Evolutionary conservation across 2,888 invertebrate species (phyloP), one percentile per base, ranked within the genome.

Genomic region (Oligia latruncula): DNA sequence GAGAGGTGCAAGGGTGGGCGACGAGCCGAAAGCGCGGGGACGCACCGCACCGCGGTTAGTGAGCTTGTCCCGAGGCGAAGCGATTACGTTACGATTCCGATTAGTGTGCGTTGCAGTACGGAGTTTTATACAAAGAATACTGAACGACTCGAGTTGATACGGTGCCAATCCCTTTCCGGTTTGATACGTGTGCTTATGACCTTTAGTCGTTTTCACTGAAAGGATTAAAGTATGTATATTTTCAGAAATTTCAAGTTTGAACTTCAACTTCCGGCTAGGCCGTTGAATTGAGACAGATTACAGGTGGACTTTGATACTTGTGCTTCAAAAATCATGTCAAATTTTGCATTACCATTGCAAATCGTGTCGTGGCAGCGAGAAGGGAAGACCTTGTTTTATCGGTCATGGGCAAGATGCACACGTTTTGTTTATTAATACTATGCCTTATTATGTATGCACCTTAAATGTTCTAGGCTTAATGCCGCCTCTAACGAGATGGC

Each of bases 321-420:
- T 23, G 23, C 23, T 20, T 35, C 9, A 65, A 79, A 64, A 17
- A 1, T 4, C 11, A 65, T n/a, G 9, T 46, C 1, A n/a, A 64
- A 64, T n/a, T 5, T 35, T n/a, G 43, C n/a, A 55, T 46, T 65
- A 55, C 13, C 55, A 35, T 66, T 80, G 35, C 52, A 77, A 55
- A 80, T 55, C 35, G 35, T 58, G n/a, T n/a, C 6, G 20, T 52
- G n/a, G n/a, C 6, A 58, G 49, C 65, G n/a, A 76, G 80, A 83
- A 64, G 11, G 58, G 76, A 65, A 67, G 49, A 20, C 43, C 58
- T 60, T 49, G 58, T 4, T 58, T 58, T 49, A 58, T 40, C 13
- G 40, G 29, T 23, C 65, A 65, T 40, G 83, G 77, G 40, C 29
- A 9, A 66, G 6, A 65, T 29, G 23, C 15, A 15, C 76, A 49